Percentiles rank a stretch among this genome's conserved stretches.
Conservation (phyloP, 2,113 vertebrate species). For the Rhinoderma darwinii region DNA sequence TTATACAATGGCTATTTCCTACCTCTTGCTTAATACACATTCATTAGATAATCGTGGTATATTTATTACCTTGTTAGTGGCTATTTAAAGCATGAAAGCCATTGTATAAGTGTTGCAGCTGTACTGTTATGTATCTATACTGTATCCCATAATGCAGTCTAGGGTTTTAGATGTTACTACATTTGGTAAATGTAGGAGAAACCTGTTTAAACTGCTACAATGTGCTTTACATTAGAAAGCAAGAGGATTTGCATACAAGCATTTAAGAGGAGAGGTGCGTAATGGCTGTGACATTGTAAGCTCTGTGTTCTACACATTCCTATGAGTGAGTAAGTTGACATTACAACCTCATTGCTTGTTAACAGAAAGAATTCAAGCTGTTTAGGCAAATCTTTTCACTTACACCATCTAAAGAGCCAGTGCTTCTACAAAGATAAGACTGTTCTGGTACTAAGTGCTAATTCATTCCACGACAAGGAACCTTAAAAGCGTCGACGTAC, state of each 20-base stretch:
- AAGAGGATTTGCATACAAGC: conserved; percentile 70
- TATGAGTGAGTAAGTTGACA: background rate
- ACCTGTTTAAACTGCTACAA: conserved; percentile 72
- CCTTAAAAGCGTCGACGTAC: no score
- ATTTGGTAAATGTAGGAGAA: conserved; percentile 68
- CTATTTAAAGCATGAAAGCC: conserved; percentile 18
- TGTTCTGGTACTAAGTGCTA: background rate
- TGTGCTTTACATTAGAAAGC: conserved; percentile 69
- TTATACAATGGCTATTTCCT: conserved; percentile 39
- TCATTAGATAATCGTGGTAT: background rate
- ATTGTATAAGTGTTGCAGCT: conserved; percentile 34
- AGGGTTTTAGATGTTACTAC: conserved; percentile 71
- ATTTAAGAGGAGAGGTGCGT: conserved; percentile 67
- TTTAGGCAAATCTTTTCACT: background rate
- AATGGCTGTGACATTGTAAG: conserved; percentile 64
- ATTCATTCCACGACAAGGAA: background rate
- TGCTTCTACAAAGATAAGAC: background rate
- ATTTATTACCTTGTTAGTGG: conserved; percentile 13
- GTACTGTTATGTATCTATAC: conserved; percentile 28
- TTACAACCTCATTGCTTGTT: background rate
- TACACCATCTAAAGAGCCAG: background rate
- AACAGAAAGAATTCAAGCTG: conserved; percentile 34
- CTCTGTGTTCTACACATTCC: conserved; percentile 27
- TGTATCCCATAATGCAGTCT: conserved; percentile 74
- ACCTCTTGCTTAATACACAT: conserved; percentile 15